phyloP scores from a whole-genome alignment of 2,113 vertebrate genomes.

The Arothron firmamentum region DNA sequence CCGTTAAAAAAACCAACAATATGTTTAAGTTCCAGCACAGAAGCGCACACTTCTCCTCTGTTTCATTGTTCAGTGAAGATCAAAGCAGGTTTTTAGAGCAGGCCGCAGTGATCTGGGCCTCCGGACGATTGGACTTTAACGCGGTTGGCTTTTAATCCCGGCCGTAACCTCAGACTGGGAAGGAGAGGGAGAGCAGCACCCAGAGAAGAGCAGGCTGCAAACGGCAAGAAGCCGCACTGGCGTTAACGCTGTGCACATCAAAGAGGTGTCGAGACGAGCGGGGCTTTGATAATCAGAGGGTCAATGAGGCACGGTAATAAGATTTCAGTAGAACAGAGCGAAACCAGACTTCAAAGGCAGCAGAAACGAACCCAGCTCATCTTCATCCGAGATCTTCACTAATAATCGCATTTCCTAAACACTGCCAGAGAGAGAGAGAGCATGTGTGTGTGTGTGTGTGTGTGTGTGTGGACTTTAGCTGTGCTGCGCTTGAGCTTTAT shows the following conservation, averaged over 20 bases:
- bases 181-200: conserved; percentile 20
- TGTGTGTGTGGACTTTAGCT: not conserved
- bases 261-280: conserved; percentile 55
- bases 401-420: conserved; percentile 60
- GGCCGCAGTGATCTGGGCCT: conserved; percentile 37
- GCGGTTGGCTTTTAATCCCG: conserved; percentile 53
- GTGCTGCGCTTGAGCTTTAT: conserved; percentile 26
- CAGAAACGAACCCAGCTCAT: conserved; percentile 10
- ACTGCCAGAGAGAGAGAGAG: conserved; percentile 9
- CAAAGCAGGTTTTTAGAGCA: conserved; percentile 41
- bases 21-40: conserved; percentile 39
- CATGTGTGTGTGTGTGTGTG: no score
- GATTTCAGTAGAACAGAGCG: conserved; percentile 53
- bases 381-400: conserved; percentile 49
- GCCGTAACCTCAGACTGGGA: conserved; percentile 30
- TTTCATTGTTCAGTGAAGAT: conserved; percentile 29
- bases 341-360: conserved; percentile 46
- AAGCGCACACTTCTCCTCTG: conserved; percentile 48
- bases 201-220: conserved; percentile 43
- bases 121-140: conserved; percentile 50
- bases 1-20: conserved; percentile 26
- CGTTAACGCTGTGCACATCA: conserved; percentile 52
- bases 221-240: conserved; percentile 8
- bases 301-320: conserved; percentile 48
- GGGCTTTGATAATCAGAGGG: conserved; percentile 42